phyloP scores from a whole-genome alignment of 2,113 vertebrate genomes.

The Periophthalmodon schlosseri region DNA sequence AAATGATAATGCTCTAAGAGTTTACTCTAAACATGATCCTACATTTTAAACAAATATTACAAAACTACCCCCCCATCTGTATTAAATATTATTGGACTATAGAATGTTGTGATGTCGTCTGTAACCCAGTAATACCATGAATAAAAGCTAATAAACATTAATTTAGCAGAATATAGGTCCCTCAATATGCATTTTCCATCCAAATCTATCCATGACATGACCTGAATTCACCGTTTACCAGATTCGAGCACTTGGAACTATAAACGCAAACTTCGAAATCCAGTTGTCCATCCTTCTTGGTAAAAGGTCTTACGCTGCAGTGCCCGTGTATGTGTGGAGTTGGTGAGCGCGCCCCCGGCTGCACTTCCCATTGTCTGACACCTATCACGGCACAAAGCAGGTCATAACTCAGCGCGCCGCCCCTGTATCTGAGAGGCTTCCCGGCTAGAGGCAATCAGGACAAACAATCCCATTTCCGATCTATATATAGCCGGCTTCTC shows the following conservation, averaged over 20 bases:
- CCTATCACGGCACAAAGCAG: constrained; percentile 51
- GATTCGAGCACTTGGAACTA: not conserved
- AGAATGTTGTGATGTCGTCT: too few relatives aligned
- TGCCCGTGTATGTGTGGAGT: not conserved
- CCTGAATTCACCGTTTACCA: not conserved
- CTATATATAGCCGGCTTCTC: constrained; percentile 61
- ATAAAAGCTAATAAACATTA: too few relatives aligned
- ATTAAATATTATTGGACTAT: too few relatives aligned
- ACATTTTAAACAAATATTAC: too few relatives aligned
- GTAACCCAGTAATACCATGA: too few relatives aligned
- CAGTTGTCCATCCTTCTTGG: not conserved
- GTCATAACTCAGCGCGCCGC: constrained; percentile 27
- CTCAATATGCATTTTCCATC: not conserved
- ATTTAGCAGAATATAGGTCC: too few relatives aligned
- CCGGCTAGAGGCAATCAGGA: constrained; percentile 52
- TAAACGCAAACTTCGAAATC: not conserved
- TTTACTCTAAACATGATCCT: too few relatives aligned
- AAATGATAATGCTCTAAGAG: too few relatives aligned
- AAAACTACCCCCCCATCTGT: too few relatives aligned
- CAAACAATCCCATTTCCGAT: constrained; percentile 68
- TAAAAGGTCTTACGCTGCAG: not conserved
- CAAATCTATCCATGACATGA: not conserved
- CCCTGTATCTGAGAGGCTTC: constrained; percentile 42
- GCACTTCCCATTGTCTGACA: constrained; percentile 53
- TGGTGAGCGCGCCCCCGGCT: constrained; percentile 36